Evolutionary conservation across 2,113 vertebrate genomes (phyloP), one percentile per base, ranked within the genome.

Genomic region (Pan paniscus): DNA sequence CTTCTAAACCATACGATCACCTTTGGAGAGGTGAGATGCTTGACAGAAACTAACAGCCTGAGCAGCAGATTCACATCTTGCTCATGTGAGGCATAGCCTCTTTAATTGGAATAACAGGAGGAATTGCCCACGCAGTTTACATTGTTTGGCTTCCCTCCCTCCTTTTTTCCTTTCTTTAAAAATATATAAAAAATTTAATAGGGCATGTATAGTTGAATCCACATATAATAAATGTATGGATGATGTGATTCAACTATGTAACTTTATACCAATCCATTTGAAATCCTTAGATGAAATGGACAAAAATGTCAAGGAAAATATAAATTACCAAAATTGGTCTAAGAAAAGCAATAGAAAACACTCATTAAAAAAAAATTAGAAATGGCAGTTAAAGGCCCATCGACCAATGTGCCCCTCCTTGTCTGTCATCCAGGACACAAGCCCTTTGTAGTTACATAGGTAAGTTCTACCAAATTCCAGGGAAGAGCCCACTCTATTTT

Each of bases 261-360:
- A 89, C 89, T 95, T 96, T 61, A 96, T 81, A 86, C 18, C 61
- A 61, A 83, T 89, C 48, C 73, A 40, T 87, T 94, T 93, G 87
- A 97, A 97, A 97, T 89, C 79, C 46, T 93, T 92, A 89, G 92
- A 90, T 89, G 52, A 96, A 92, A 96, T 93, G 92, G n/a, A 96
- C 64, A 79, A 86, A 94, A 91, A 92, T 70, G 59, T 96, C 67
- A 95, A 91, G 83, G 48, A 96, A 96, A 97, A 96, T 92, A 96
- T 67, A 94, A 94, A 93, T 96, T 92, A 80, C 90, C 68, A 72
- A 96, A 96, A 96, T 25, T 75, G 94, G 20, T 46, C 30, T 27
- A 84, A 94, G 78, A 85, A 97, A 95, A 90, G 50, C 92, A 93
- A 93, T 82, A 92, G 86, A 94, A 97, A 92, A 93, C 40, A 90